These are phyloP conservation scores for Prolemur simus DNA, from an alignment of 2,113 vertebrate species.

Conservation along the genomic window DNA sequence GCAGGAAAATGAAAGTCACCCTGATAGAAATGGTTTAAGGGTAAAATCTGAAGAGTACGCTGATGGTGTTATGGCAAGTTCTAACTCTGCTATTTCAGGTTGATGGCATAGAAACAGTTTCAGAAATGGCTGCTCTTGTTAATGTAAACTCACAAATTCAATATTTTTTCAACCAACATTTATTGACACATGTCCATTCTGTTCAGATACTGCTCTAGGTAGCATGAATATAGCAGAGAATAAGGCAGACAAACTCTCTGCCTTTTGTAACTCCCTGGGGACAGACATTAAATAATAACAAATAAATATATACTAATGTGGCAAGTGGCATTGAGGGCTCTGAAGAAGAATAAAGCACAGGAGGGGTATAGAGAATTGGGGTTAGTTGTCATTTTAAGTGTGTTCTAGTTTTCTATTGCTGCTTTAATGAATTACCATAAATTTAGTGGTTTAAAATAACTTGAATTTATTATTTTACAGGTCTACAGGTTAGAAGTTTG, in stretches of 20 bases:
- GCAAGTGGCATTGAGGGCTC: background rate
- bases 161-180: conserved; percentile 11
- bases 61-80: background rate
- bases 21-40: conserved; percentile 2
- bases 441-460: background rate
- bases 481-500: background rate
- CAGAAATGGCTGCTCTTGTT: background rate
- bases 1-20: conserved; percentile 19
- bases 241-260: background rate
- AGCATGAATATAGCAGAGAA: background rate
- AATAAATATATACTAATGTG: background rate
- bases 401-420: conserved; percentile 8
- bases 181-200: background rate
- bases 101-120: background rate
- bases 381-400: background rate
- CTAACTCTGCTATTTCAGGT: background rate
- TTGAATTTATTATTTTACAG: background rate
- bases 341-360: background rate
- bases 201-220: background rate
- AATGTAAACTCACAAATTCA: background rate
- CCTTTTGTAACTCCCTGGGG: background rate
- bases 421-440: background rate
- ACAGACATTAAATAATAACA: background rate
- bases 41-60: background rate
- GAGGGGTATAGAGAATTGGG: background rate